Evolutionary conservation across 2,888 invertebrate genomes (phyloP), one percentile per base, ranked within the genome.

Genomic region (Hirudinaria manillensis): DNA sequence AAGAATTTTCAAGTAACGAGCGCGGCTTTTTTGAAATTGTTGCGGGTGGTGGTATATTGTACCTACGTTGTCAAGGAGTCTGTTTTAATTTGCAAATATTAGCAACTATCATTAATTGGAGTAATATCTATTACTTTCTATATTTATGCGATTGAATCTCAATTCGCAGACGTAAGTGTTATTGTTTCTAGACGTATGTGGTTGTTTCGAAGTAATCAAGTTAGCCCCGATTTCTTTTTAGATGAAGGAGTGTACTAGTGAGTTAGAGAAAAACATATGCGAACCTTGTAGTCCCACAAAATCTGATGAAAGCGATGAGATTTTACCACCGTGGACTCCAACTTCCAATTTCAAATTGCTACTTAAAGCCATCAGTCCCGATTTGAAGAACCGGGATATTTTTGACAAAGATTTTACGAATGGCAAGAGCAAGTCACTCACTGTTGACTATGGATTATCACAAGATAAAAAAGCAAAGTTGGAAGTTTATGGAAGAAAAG

Each of bases 341-440:
- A 90, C 89, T 76, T 89, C 90, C 78, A 90, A 90, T 85, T 86
- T 90, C 70, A 89, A 89, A 85, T 85, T 90, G 80, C 85, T 90
- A 78, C 90, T 89, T 10, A 89, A 89, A 85, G 89, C 90, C 75
- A 89, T 90, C 87, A 82, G 84, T 80, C 84, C 84, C 45, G 84
- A 84, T 77, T 81, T 84, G 19, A 76, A 83, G 53, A 80, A 82
- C 68, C 70, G 67, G 66, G 76, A 76, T 32, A 24, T 29, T 53
- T 70, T 66, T 29, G 53, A 70, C 21, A 68, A 75, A 34, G 70
- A 65, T 10, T 36, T 66, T 3, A 56, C 29, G 24, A 34, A 21
- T 10, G 66, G 34, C 24, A n/a, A 19, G 16, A 29, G 29, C 4
- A 24, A 21, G 19, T n/a, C 65, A n/a, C 38, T 38, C 21, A 32